Conservation (phyloP, 2,113 vertebrate genomes). For the Lophotis ruficrista region DNA sequence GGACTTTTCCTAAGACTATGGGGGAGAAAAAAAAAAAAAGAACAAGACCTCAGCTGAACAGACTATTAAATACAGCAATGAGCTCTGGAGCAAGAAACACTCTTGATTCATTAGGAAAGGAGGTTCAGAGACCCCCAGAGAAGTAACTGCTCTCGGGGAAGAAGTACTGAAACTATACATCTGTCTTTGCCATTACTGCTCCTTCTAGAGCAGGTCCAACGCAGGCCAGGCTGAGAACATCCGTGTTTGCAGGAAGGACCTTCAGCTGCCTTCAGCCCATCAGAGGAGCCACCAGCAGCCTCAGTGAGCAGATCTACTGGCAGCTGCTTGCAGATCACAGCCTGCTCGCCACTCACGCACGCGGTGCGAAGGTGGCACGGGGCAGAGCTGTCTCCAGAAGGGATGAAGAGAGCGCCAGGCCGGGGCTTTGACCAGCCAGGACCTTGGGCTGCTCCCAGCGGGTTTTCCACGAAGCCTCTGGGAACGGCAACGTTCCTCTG, state of each 20-base stretch:
- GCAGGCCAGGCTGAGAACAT: neutral
- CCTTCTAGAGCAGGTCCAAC: neutral
- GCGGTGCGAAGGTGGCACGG: neutral
- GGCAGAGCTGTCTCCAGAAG: neutral
- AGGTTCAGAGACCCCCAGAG: neutral
- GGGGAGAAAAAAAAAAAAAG: neutral
- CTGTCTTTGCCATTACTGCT: neutral
- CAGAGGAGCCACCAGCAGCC: neutral
- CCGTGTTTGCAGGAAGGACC: neutral
- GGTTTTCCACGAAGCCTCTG: neutral
- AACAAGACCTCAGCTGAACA: neutral
- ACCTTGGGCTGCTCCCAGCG: neutral
- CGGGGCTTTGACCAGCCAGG: neutral
- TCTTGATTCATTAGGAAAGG: neutral
- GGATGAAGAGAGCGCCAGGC: neutral
- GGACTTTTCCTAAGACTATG: constrained; percentile 93
- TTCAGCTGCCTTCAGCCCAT: neutral
- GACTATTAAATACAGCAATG: neutral
- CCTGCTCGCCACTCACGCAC: neutral
- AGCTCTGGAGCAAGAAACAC: neutral
- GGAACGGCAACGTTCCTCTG: neutral
- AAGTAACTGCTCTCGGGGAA: neutral
- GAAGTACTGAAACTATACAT: neutral
- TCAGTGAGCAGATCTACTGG: neutral
- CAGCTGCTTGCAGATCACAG: neutral